Evolutionary conservation across 2,113 vertebrate genomes (phyloP).

Genomic region (Limnothrissa miodon): DNA sequence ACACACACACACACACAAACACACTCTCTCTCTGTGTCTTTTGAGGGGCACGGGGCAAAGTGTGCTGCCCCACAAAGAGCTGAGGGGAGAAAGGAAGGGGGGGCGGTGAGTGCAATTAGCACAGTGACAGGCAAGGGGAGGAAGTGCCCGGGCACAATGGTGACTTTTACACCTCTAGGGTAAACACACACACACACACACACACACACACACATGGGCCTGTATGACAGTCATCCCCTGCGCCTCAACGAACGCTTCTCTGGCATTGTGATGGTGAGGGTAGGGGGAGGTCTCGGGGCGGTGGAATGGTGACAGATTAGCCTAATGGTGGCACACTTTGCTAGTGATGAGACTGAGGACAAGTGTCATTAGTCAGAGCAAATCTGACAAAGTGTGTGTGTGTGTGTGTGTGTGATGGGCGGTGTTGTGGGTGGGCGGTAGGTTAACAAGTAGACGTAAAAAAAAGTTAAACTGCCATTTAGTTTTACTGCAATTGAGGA

Average conservation of each 20-base stretch:
- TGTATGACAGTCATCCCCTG: constrained; percentile 48
- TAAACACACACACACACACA: constrained; percentile 53
- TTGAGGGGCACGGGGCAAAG: constrained; percentile 53
- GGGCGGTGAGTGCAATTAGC: constrained; percentile 67
- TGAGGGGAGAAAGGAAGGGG: constrained; percentile 43
- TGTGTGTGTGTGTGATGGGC: not conserved
- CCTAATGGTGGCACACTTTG: constrained; percentile 55
- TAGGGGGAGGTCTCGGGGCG: constrained; percentile 44
- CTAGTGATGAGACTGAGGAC: constrained; percentile 38
- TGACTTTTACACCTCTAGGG: constrained; percentile 66
- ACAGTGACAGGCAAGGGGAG: constrained; percentile 55
- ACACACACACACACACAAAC: no score
- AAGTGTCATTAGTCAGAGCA: constrained; percentile 41
- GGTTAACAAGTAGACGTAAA: constrained; percentile 50
- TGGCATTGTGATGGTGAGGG: constrained; percentile 32
- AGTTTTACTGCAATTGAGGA: constrained; percentile 48
- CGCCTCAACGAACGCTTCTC: constrained; percentile 32
- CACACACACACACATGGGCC: not conserved
- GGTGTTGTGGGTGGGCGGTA: constrained; percentile 40
- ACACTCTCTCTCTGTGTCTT: constrained; percentile 11
- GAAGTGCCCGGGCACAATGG: constrained; percentile 62
- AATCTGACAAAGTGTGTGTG: not conserved
- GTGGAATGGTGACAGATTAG: constrained; percentile 49
- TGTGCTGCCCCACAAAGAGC: constrained; percentile 67
- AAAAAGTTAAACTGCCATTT: constrained; percentile 52